These are phyloP conservation scores for Sialis lutaria DNA, from an alignment of 2,888 invertebrate genomes.

Conservation along the genomic window DNA sequence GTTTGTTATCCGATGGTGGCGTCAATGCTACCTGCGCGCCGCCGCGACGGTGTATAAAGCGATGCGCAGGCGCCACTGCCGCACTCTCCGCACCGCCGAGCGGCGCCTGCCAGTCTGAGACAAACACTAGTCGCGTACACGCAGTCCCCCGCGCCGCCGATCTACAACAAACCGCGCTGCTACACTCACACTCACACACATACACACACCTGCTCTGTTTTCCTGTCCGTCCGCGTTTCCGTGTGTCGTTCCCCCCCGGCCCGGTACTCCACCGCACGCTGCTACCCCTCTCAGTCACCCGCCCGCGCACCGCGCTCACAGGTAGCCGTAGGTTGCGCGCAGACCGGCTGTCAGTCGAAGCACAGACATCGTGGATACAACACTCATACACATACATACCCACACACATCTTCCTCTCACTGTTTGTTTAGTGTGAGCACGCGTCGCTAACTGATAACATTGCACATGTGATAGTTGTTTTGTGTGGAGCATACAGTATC, in stretches of 20 bases:
- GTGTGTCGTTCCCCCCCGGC: constrained; percentile 25
- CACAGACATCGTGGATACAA: not conserved
- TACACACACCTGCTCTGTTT: constrained; percentile 19
- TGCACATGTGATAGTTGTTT: too few species aligned
- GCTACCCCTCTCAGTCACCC: constrained; percentile 32
- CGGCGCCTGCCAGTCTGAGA: constrained; percentile 22
- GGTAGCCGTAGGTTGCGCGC: constrained; percentile 11
- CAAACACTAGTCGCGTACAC: constrained; percentile 19
- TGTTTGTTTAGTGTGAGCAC: too few species aligned
- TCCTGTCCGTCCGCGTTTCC: constrained; percentile 21
- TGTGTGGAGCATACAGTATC: not conserved
- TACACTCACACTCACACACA: constrained; percentile 35
- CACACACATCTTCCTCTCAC: too few species aligned
- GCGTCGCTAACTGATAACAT: too few species aligned
- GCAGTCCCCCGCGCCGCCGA: constrained; percentile 37
- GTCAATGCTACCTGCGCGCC: not conserved
- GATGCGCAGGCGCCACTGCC: constrained; percentile 12
- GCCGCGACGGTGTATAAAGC: not conserved
- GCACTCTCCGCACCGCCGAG: constrained; percentile 29
- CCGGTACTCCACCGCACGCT: constrained; percentile 37
- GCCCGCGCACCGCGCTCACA: constrained; percentile 22
- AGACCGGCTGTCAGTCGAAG: not conserved
- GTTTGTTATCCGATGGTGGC: too few species aligned
- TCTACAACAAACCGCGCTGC: constrained; percentile 33
- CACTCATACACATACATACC: too few species aligned